Percentiles rank a stretch among this genome's conserved stretches.
These are phyloP conservation scores for Asobara japonica DNA, from an alignment of 1,140 invertebrate species.

Conservation along the genomic window DNA sequence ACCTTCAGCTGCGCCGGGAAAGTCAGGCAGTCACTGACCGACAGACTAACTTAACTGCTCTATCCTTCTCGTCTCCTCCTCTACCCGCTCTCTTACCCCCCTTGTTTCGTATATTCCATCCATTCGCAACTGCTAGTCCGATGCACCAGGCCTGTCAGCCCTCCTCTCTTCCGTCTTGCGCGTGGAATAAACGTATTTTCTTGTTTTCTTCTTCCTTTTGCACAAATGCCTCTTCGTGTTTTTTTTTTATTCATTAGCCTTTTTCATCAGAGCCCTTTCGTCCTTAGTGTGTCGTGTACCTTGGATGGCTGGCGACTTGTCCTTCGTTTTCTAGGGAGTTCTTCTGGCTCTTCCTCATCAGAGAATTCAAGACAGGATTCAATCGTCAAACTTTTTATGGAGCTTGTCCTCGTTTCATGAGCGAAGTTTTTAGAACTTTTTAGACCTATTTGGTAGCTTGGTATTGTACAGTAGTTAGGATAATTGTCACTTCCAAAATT, in stretches of 20 bases:
- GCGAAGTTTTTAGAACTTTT: background rate
- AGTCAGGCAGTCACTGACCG: slow-evolving; percentile 69
- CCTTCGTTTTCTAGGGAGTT: slow-evolving; percentile 35
- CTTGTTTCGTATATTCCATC: slow-evolving; percentile 27
- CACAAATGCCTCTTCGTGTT: too few species aligned
- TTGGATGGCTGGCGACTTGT: background rate
- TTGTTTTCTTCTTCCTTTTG: background rate
- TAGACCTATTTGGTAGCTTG: slow-evolving; percentile 10
- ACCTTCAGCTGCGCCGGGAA: slow-evolving; percentile 67
- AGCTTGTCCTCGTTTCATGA: slow-evolving; percentile 21
- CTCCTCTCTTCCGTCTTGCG: slow-evolving; percentile 4
- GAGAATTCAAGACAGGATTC: background rate
- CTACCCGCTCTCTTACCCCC: background rate
- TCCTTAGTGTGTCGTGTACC: slow-evolving; percentile 9
- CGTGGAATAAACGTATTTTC: background rate
- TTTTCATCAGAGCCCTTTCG: background rate
- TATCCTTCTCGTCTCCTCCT: slow-evolving; percentile 51
- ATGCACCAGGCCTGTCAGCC: slow-evolving; percentile 44
- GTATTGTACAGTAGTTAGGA: slow-evolving; percentile 17
- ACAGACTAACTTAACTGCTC: slow-evolving; percentile 68
- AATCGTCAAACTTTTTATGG: slow-evolving; percentile 4
- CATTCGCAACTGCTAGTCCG: slow-evolving; percentile 52
- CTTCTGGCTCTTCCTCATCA: slow-evolving; percentile 19
- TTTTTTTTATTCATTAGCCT: background rate
- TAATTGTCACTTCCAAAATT: background rate